Percentiles rank a stretch among this genome's conserved stretches.
These are phyloP conservation scores for Pangasius mekongensis DNA, from an alignment of 2,797 vertebrate species.

Conservation along the genomic window DNA sequence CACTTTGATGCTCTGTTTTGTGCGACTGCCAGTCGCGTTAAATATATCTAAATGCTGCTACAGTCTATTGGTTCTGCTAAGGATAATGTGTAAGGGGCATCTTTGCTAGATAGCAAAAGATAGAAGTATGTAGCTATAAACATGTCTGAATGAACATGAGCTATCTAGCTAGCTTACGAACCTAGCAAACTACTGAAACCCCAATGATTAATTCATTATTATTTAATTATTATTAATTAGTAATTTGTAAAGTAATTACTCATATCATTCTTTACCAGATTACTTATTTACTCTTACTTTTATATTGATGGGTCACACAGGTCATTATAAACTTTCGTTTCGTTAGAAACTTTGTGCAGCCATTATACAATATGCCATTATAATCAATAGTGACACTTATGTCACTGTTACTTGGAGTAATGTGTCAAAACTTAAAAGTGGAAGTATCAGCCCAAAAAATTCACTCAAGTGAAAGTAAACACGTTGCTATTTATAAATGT, in stretches of 20 bases:
- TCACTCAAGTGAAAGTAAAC: background rate
- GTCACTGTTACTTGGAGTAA: background rate
- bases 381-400: no score
- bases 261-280: no score
- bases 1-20: background rate
- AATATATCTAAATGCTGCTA: background rate
- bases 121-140: background rate
- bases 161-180: background rate
- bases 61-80: background rate
- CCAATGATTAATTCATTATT: background rate
- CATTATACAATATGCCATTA: no score
- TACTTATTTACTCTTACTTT: background rate
- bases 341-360: no score
- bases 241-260: background rate
- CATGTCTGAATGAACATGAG: background rate
- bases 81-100: background rate
- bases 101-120: background rate
- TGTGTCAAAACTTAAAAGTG: background rate
- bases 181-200: background rate
- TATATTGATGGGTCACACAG: background rate
- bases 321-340: background rate
- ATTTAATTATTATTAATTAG: no score
- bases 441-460: background rate
- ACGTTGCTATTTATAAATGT: background rate
- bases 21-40: background rate